Base-by-base conservation (phyloP, 1,140 invertebrate species). In the Apolygus lucorum region DNA sequence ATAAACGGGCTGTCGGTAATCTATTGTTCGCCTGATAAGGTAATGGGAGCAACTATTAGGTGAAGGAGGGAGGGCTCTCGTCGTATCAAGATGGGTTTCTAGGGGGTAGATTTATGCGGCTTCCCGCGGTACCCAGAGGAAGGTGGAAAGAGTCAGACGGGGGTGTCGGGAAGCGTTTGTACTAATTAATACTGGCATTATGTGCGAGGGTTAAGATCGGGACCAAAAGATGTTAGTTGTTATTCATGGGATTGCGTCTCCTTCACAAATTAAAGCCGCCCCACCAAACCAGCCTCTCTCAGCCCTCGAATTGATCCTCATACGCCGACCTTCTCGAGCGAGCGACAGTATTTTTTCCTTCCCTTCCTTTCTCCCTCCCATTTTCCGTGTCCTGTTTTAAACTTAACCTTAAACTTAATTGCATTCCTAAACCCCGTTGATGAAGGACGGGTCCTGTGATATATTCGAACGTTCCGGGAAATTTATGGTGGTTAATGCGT, bases 161-260 rank as follows among this genome's bases (percentile, higher is more conserved):
- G 34, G 34, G 34, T 42, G 54, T 11, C 11, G 54, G 22, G 4
- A 59, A 59, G 34, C 22, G 54, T 59, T 59, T 59, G 54, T 59
- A 59, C 22, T 17, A 59, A 59, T 59, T 59, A 59, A 59, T 59
- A 59, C 13, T 4, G 22, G 54, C 54, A 21, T 59, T 8, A 59
- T 13, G 54, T 59, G 11, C 11, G 22, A 14, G 22, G 54, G 54
- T 8, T 59, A 21, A 24, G 54, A 14, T 59, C 54, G 4, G 54
- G 11, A 59, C 13, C 13, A 22, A 59, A 59, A 59, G 54, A 59
- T 59, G 54, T 59, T 59, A 59, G 54, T 59, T 59, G 54, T 59
- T 59, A 59, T 59, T 59, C 54, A 59, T 59, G 54, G 54, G 54
- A 59, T 59, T 17, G 54, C 54, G 8, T 21, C 22, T 59, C 22